Evolutionary conservation across 2,797 vertebrate species (phyloP).

Genomic region (Calcarius lapponicus): DNA sequence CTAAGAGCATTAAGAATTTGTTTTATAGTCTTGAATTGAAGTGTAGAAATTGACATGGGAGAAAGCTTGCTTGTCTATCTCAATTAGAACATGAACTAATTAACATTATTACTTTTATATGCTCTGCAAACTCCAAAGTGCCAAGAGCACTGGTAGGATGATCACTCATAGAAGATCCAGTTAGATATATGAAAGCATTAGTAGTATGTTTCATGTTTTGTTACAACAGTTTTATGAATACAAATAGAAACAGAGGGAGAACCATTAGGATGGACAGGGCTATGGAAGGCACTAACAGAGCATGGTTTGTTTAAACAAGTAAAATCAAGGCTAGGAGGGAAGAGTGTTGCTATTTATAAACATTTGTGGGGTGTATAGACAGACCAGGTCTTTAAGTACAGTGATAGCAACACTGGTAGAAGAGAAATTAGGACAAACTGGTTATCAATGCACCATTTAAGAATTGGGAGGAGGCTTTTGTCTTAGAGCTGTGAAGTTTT

Average conservation of each 20-base stretch:
- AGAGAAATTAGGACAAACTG: background rate
- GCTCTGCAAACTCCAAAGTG: background rate
- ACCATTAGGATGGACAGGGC: background rate
- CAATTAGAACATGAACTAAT: background rate
- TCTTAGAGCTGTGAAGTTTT: background rate
- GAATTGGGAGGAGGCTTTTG: background rate
- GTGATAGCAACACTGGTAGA: background rate
- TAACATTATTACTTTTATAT: background rate
- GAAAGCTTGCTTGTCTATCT: background rate
- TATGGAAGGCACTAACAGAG: background rate
- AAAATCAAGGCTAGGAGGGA: background rate
- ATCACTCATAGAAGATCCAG: background rate
- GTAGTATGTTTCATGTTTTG: background rate
- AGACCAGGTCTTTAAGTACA: background rate
- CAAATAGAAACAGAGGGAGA: background rate
- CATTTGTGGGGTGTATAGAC: background rate
- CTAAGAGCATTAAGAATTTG: background rate
- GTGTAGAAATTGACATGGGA: background rate
- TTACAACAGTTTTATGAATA: background rate
- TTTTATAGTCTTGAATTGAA: background rate
- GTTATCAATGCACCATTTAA: rapidly evolving
- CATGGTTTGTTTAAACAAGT: background rate
- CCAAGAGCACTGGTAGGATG: background rate
- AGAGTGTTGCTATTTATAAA: background rate
- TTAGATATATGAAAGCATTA: background rate